These are phyloP conservation scores for Zenarchopterus dispar DNA, from an alignment of 2,797 vertebrate genomes.

Conservation along the genomic window DNA sequence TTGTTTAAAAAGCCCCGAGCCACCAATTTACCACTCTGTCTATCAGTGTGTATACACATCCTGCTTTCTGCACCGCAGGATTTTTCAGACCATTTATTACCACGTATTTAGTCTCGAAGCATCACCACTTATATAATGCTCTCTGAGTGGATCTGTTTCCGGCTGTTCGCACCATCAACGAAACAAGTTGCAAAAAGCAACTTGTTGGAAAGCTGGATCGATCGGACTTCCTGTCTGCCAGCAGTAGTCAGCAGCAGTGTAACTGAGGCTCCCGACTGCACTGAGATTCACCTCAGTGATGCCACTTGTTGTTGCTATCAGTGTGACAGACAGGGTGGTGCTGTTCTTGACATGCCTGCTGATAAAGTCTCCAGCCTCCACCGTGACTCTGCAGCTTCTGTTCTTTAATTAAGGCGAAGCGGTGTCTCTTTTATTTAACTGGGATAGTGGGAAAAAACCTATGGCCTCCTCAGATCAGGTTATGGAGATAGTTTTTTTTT, in stretches of 20 bases:
- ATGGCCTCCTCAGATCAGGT: conserved; percentile 20
- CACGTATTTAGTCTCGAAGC: conserved; percentile 19
- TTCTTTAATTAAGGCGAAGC: conserved; percentile 16
- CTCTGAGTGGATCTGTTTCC: conserved; percentile 9
- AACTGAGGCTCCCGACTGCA: conserved; percentile 1
- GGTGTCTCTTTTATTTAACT: conserved; percentile 34
- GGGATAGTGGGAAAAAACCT: conserved; percentile 44
- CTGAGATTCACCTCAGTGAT: conserved; percentile 27
- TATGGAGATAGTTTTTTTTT: conserved; percentile 23
- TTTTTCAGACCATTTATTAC: conserved; percentile 51
- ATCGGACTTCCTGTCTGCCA: conserved; percentile 24
- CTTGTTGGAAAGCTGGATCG: conserved; percentile 20
- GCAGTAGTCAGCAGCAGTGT: conserved; percentile 24
- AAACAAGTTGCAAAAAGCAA: conserved; percentile 25
- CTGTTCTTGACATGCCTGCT: conserved; percentile 44
- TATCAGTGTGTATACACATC: conserved; percentile 42
- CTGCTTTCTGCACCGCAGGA: conserved; percentile 41
- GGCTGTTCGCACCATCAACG: conserved; percentile 26
- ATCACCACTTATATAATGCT: conserved; percentile 45
- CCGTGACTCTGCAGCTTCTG: neutral
- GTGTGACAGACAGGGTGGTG: conserved; percentile 32
- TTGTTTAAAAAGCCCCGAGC: conserved; percentile 53
- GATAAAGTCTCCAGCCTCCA: conserved; percentile 11
- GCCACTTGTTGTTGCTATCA: conserved; percentile 50
- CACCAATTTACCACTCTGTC: conserved; percentile 53